phyloP scores from a whole-genome alignment of 64 coral and sea anemone species.

The Stichodactyla mertensii region DNA sequence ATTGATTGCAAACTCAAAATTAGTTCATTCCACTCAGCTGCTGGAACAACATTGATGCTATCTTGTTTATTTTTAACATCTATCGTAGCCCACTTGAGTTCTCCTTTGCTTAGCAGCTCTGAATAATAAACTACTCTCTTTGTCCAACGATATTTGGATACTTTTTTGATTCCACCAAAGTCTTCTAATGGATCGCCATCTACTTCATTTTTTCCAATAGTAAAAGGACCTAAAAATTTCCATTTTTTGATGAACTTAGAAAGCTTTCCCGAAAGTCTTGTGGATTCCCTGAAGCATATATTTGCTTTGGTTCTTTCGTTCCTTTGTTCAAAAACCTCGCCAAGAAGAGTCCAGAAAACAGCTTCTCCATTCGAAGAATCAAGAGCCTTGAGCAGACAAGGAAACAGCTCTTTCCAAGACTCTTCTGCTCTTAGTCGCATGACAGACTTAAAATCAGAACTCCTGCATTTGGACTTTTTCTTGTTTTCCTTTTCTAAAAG shows the following conservation, averaged over 20 bases:
- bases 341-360: slow-evolving; percentile 67
- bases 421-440: slow-evolving; percentile 66
- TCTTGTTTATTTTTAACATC: slow-evolving; percentile 17
- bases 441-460: slow-evolving; percentile 22
- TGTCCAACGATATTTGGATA: slow-evolving; percentile 71
- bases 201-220: slow-evolving; percentile 79
- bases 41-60: slow-evolving; percentile 40
- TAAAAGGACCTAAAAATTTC: slow-evolving; percentile 93
- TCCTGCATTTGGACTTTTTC: slow-evolving; percentile 46
- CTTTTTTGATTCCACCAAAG: slow-evolving; percentile 77
- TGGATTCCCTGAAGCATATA: slow-evolving; percentile 80
- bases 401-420: slow-evolving; percentile 42
- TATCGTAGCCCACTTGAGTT: slow-evolving; percentile 64
- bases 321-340: slow-evolving; percentile 61
- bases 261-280: slow-evolving; percentile 56
- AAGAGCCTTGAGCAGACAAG: slow-evolving; percentile 57
- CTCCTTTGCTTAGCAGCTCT: slow-evolving; percentile 60
- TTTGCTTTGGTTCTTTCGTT: slow-evolving; percentile 66
- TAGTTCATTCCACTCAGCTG: slow-evolving; percentile 81
- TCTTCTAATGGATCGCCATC: slow-evolving; percentile 97
- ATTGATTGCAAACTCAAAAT: slow-evolving; percentile 79
- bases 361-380: slow-evolving; percentile 35
- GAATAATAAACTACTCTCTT: slow-evolving; percentile 58
- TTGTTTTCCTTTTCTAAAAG: slow-evolving; percentile 69
- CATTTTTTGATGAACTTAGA: slow-evolving; percentile 68